Percentiles rank a stretch among this genome's conserved stretches.
phyloP scores from a whole-genome alignment of 2,888 invertebrate genomes.

The Ephialtes manifestator region DNA sequence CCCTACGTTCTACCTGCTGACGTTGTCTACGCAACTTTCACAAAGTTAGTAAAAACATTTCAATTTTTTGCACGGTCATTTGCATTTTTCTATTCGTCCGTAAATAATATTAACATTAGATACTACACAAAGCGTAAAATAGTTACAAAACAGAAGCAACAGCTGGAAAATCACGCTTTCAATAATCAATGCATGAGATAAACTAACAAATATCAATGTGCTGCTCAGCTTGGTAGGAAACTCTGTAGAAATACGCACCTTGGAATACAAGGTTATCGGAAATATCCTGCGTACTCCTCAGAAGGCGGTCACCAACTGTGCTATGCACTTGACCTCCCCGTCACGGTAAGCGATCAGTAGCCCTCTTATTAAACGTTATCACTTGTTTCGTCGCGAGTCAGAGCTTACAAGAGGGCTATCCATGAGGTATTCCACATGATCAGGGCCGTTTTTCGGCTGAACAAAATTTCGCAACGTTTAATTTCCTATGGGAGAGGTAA shows the following conservation, averaged over 20 bases:
- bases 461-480: too few relatives aligned
- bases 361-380: conserved; percentile 64
- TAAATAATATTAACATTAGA: conserved; percentile 7
- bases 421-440: background rate
- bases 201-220: conserved; percentile 17
- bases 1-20: conserved; percentile 96
- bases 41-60: conserved; percentile 90
- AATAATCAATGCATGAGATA: background rate
- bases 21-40: conserved; percentile 94
- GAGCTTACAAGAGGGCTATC: conserved; percentile 54
- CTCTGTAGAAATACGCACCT: conserved; percentile 83
- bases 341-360: conserved; percentile 70
- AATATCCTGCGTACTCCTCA: conserved; percentile 78
- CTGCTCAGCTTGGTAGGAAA: conserved; percentile 85
- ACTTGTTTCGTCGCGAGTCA: conserved; percentile 36
- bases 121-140: background rate
- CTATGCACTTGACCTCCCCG: conserved; percentile 66
- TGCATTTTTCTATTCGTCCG: background rate
- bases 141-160: conserved; percentile 1
- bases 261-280: conserved; percentile 85
- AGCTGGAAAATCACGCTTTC: background rate
- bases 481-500: too few relatives aligned
- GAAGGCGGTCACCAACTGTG: conserved; percentile 71
- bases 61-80: conserved; percentile 35
- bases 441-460: too few relatives aligned